A percentile compares a stretch with the other conserved stretches of the same genome.
These are phyloP conservation scores for Epicampocera succincta DNA, from an alignment of 2,888 invertebrate species.

Conservation along the genomic window DNA sequence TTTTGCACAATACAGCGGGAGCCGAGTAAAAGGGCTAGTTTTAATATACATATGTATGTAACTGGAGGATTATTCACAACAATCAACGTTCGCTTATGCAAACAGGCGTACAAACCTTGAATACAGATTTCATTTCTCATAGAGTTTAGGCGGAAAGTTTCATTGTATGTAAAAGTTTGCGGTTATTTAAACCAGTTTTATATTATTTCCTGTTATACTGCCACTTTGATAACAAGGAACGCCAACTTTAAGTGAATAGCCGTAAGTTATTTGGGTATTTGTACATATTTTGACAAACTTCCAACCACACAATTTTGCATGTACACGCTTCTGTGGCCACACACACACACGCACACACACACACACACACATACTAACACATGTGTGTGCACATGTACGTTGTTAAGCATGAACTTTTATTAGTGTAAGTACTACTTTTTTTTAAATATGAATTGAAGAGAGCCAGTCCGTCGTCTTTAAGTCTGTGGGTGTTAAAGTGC, in stretches of 20 bases:
- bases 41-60: too few relatives aligned
- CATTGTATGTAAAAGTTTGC: background rate
- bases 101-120: too few relatives aligned
- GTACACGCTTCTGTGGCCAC: background rate
- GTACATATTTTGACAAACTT: background rate
- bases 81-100: too few relatives aligned
- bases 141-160: conserved; percentile 19
- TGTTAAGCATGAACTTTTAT: background rate
- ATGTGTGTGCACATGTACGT: background rate
- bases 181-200: conserved; percentile 25
- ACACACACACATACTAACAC: background rate
- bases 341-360: too few relatives aligned
- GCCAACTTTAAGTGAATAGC: conserved; percentile 27
- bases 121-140: background rate
- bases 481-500: conserved; percentile 56
- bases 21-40: too few relatives aligned
- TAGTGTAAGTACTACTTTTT: conserved; percentile 5
- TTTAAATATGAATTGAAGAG: background rate
- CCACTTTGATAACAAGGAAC: conserved; percentile 35
- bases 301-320: conserved; percentile 1
- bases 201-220: conserved; percentile 55
- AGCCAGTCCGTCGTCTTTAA: conserved; percentile 35
- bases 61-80: too few relatives aligned
- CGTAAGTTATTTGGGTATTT: conserved; percentile 31
- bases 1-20: too few relatives aligned